Evolutionary conservation across 2,888 invertebrate genomes (phyloP), one percentile per base, ranked within the genome.

Genomic region (Ametastegia equiseti): DNA sequence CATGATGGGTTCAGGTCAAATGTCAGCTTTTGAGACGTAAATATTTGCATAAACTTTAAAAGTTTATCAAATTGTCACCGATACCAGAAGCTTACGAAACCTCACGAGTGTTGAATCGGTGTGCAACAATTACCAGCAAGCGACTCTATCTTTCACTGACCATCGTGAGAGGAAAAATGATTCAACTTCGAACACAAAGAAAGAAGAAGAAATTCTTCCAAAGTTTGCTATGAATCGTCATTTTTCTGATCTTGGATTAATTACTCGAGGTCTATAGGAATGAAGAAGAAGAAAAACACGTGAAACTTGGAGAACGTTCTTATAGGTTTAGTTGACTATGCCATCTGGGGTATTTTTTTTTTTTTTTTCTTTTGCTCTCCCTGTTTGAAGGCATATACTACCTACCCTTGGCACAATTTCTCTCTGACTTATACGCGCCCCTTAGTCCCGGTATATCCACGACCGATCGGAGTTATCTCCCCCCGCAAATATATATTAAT

Each of bases 401-500:
- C n/a, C n/a, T n/a, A n/a, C n/a, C n/a, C 15, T 3, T 13, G 39
- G 36, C 36, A 67, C 36, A 36, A 39, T 67, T 67, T 50, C 75
- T 75, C 36, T 36, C 23, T 54, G 50, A 54, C 54, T 54, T 33
- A n/a, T 75, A 11, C 45, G 13, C 75, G 50, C 54, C 75, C 50
- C 36, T 15, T 75, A 13, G 3, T 30, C 30, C 71, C 15, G 30
- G 36, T n/a, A 54, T 75, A 54, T 75, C 75, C 75, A 54, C 47
- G 47, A 15, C 63, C 63, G 73, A 81, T 81, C 81, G 80, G 86
- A 88, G 87, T 89, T 89, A 89, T 89, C 88, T 88, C 86, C 89
- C n/a, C 91, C 91, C 89, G 88, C 90, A 91, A 90, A 91, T 91
- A 91, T 91, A 91, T 91, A 91, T 91, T 91, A 91, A 91, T 91